Conservation (phyloP, 2,888 invertebrate species). For the Caenorhabditis parvicauda region DNA sequence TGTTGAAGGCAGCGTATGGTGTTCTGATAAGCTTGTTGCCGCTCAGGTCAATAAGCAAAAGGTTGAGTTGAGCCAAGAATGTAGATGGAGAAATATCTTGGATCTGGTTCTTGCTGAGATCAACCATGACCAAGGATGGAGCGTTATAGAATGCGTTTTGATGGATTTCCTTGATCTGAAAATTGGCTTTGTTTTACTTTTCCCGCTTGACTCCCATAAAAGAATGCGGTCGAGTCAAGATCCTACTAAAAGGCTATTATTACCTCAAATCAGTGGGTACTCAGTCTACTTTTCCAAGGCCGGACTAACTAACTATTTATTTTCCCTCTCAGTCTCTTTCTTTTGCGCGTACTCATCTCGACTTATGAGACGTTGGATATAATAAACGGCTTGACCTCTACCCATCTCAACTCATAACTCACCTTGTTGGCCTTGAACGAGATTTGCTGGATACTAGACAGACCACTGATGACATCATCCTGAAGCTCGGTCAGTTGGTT, state of each 20-base stretch:
- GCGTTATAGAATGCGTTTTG: constrained; percentile 61
- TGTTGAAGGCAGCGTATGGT: constrained; percentile 61
- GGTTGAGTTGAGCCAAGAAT: constrained; percentile 59
- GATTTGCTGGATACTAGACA: constrained; percentile 56
- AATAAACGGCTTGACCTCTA: no score
- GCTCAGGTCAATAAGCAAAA: constrained; percentile 60
- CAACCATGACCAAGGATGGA: constrained; percentile 58
- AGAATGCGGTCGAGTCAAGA: no score
- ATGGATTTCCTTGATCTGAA: constrained; percentile 57
- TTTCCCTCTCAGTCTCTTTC: constrained; percentile 1
- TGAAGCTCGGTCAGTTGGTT: constrained; percentile 48
- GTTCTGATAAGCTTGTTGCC: constrained; percentile 53
- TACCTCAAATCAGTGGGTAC: neutral
- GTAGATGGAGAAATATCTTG: constrained; percentile 51
- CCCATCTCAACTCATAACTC: no score
- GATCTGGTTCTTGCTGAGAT: constrained; percentile 57
- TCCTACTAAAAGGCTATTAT: neutral
- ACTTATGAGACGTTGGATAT: neutral
- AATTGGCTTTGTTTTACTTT: constrained; percentile 2
- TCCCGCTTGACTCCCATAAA: no score
- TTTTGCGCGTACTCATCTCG: neutral
- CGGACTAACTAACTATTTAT: neutral
- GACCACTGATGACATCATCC: constrained; percentile 47
- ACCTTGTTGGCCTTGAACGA: constrained; percentile 60
- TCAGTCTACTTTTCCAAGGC: neutral